Percentiles rank a stretch among this genome's conserved stretches.
Conservation (phyloP, 2,888 invertebrate genomes). For the Panzeria rudis region DNA sequence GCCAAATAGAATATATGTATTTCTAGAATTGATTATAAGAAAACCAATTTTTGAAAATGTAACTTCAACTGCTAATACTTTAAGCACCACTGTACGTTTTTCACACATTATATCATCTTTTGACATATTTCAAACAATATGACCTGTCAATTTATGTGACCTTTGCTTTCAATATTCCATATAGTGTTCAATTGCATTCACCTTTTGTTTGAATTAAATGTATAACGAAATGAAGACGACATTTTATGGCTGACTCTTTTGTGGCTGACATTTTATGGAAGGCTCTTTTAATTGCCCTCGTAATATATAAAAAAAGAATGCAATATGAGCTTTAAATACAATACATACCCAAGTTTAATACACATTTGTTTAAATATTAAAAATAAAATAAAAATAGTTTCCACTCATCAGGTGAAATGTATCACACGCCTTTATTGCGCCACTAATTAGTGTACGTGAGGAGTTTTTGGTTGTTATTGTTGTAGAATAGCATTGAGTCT, state of each 20-base stretch:
- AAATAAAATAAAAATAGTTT: constrained; percentile 3
- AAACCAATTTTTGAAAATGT: no score
- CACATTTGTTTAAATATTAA: constrained; percentile 14
- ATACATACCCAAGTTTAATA: background rate
- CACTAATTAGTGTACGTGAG: constrained; percentile 71
- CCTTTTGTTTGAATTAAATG: background rate
- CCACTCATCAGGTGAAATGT: constrained; percentile 68
- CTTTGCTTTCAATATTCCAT: background rate
- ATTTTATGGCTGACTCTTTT: background rate
- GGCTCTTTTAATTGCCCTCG: background rate
- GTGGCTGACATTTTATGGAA: no score
- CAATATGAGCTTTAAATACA: constrained; percentile 7
- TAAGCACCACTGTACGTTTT: no score
- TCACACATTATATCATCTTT: no score
- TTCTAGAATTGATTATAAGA: no score
- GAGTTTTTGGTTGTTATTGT: constrained; percentile 35
- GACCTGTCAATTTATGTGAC: no score
- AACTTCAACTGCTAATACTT: no score
- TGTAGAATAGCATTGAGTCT: constrained; percentile 32
- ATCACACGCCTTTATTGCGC: constrained; percentile 70
- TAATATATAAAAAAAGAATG: background rate
- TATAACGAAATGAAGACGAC: background rate
- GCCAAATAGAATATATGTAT: no score
- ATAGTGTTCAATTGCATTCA: background rate
- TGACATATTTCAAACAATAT: no score